Evolutionary conservation across 2,113 vertebrate species (phyloP), one percentile per base, ranked within the genome.

Genomic region (Heteronetta atricapilla): DNA sequence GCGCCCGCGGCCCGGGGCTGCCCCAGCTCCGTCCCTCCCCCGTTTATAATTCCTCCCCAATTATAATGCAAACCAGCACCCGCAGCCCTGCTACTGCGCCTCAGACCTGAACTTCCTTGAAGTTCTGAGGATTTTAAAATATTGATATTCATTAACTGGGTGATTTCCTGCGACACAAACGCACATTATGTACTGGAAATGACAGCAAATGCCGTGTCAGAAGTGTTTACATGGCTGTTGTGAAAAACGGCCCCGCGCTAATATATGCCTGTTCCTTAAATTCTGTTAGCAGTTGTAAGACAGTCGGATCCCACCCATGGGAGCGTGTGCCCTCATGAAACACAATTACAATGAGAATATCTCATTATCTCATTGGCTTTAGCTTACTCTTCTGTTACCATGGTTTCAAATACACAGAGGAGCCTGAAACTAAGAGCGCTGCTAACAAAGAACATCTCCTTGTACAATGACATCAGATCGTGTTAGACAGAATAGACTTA

Each of bases 361-460:
- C 98, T 98, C 98, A 98, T 98, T 98, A 98, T 98, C 98, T 98
- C 98, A 98, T 98, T 98, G 98, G 98, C 98, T 98, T 98, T 98
- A 98, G 98, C 98, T 98, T 98, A 98, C 98, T 98, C 98, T 98
- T 98, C 98, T 98, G 98, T 98, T 98, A 91, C 98, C 98, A 98
- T 98, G 98, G 98, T 98, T 98, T 98, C 98, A 94, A 98, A 98
- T 98, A 98, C 98, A 98, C 98, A 98, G 98, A 98, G 98, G 98
- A 98, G 98, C 96, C 98, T 86, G 97, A 96, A 98, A 98, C 97
- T 96, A 97, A 97, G 98, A 98, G 98, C 62, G 95, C 97, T 69
- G 98, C 98, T 98, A 98, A 98, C 98, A 98, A 98, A 98, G 98
- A 98, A 97, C 98, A 97, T 98, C 98, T 98, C 98, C 98, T 98